Evolutionary conservation across 2,797 vertebrate species (phyloP), one percentile per base, ranked within the genome.

Genomic region (Nannoperca australis): DNA sequence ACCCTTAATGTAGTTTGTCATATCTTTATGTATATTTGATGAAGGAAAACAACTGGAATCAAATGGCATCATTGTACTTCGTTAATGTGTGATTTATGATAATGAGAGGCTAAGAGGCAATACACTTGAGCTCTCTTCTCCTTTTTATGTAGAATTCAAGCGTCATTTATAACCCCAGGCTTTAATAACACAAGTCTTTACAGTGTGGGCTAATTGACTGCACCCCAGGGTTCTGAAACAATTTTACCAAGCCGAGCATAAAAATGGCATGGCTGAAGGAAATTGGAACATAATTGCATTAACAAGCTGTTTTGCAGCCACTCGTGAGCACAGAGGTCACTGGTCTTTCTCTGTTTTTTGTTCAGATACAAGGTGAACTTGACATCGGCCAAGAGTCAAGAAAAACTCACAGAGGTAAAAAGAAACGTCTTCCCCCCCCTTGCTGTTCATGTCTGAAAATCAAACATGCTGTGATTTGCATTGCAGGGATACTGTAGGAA

Each of bases 361-460:
- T 34, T 72, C 81, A 99, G 98, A 80, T 99, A 98, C 94, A 95
- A 95, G 86, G 83, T 93, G 79, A 99, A 97, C 90, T 88, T 99
- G 91, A 88, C 90, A 54, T 95, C 97, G 77, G 97, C 96, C 68
- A 99, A 99, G 94, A 93, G 88, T 88, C 96, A 96, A 73, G 95
- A 96, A 18, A 88, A 83, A 74, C 71, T 83, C 77, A 93, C 90
- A 83, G 91, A 96, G 96, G 98, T 99, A 97, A 92, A 3, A 72
- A 40, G n/a, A n/a, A n/a, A n/a, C n/a, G n/a, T n/a, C n/a, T n/a
- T n/a, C n/a, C n/a, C n/a, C n/a, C n/a, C n/a, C n/a, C n/a, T n/a
- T 7, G 1, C 27, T 42, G 1, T 56, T 1, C 8, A 44, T 17
- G 2, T 63, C 20, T 69, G 14, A 45, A 51, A 79, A 75, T 63